phyloP scores from a whole-genome alignment of 23 tunicate species.

The Oikopleura dioica region DNA sequence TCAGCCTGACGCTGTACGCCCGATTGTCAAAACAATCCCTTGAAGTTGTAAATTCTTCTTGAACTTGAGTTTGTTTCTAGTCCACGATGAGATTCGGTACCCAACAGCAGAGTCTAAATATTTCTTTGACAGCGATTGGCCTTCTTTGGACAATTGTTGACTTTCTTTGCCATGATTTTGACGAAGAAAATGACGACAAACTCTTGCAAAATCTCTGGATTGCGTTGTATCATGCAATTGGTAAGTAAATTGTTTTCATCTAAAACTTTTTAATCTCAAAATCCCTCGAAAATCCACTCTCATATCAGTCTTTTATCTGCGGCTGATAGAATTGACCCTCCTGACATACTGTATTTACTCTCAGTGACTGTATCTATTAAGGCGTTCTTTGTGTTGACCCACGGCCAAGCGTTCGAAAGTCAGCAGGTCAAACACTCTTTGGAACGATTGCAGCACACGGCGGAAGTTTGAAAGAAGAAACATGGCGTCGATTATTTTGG shows the following conservation, averaged over 20 bases:
- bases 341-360: too few relatives aligned
- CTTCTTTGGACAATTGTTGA: slow-evolving; percentile 15
- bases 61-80: too few relatives aligned
- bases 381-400: slow-evolving; percentile 54
- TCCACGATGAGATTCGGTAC: slow-evolving; percentile 39
- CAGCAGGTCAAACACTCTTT: slow-evolving; percentile 81
- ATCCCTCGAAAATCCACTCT: too few relatives aligned
- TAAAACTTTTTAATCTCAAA: too few relatives aligned
- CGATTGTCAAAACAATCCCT: too few relatives aligned
- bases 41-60: too few relatives aligned
- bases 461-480: slow-evolving; percentile 22
- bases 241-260: too few relatives aligned
- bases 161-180: background rate
- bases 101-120: slow-evolving; percentile 67
- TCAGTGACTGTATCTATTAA: slow-evolving; percentile 53
- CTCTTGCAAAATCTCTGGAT: background rate
- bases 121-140: slow-evolving; percentile 81
- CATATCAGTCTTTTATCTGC: too few relatives aligned
- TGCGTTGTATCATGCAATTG: background rate
- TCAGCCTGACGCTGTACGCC: too few relatives aligned
- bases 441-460: slow-evolving; percentile 81
- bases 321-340: too few relatives aligned
- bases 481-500: slow-evolving; percentile 74
- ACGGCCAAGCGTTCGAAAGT: slow-evolving; percentile 66
- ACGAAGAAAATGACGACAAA: background rate